Evolutionary conservation across 2,113 vertebrate species (phyloP).

Genomic region (Anguilla rostrata): DNA sequence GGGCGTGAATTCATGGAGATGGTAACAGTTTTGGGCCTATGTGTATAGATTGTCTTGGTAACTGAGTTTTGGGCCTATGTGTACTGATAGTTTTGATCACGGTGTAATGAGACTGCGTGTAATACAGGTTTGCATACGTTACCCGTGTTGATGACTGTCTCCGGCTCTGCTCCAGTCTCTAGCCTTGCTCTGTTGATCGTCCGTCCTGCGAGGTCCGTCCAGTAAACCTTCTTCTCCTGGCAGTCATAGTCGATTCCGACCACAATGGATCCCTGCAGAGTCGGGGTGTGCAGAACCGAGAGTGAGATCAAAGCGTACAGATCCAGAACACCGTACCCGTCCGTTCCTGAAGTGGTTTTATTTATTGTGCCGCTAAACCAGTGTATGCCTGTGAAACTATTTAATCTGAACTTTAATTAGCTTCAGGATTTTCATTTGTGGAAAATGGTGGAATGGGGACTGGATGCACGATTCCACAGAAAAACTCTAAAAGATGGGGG

Average conservation of each 20-base stretch:
- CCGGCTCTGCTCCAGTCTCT: slow-evolving; percentile 81
- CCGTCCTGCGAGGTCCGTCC: slow-evolving; percentile 89
- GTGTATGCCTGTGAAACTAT: background rate
- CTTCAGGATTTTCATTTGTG: background rate
- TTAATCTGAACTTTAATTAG: background rate
- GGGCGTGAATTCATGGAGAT: no score
- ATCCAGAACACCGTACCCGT: background rate
- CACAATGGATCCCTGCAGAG: slow-evolving; percentile 89
- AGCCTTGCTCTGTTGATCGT: slow-evolving; percentile 83
- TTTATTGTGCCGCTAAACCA: background rate
- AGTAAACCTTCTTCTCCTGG: slow-evolving; percentile 84
- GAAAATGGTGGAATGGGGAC: background rate
- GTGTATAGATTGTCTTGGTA: no score
- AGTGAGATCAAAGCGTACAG: background rate
- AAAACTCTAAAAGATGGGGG: background rate
- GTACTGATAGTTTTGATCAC: background rate
- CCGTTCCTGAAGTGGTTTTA: background rate
- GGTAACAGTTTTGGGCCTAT: no score
- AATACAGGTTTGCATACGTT: background rate
- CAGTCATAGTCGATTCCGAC: slow-evolving; percentile 93
- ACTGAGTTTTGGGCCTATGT: no score
- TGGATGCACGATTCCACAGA: background rate
- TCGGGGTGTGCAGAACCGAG: slow-evolving; percentile 1
- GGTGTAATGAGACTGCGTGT: background rate
- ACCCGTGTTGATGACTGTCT: slow-evolving; percentile 85